A percentile compares a stretch with the other conserved stretches of the same genome.
Evolutionary conservation across 2,797 vertebrate genomes (phyloP).

Genomic region (Sebastes trivittatus): DNA sequence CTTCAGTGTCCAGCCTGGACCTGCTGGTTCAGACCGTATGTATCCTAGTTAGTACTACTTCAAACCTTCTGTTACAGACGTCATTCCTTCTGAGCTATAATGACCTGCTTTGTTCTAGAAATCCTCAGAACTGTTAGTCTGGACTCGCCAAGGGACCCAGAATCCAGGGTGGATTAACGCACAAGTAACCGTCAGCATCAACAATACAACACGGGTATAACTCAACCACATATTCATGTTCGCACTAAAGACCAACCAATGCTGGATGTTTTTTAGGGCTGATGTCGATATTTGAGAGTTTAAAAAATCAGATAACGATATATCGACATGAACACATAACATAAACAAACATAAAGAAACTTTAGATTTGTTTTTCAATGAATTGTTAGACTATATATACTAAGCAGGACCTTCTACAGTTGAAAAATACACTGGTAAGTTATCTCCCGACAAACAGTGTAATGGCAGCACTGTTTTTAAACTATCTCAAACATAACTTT

Average conservation of each 20-base stretch:
- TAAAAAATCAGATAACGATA: neutral
- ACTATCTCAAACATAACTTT: neutral
- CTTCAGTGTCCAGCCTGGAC: constrained; percentile 77
- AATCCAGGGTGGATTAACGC: constrained; percentile 75
- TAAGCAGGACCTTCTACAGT: neutral
- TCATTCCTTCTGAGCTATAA: neutral
- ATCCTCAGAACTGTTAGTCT: constrained; percentile 58
- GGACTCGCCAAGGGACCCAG: constrained; percentile 77
- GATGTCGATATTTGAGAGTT: neutral
- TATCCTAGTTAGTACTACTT: neutral
- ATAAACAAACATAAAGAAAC: neutral
- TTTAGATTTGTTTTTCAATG: neutral
- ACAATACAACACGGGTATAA: constrained; percentile 55
- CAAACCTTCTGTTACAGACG: neutral
- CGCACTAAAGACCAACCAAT: neutral
- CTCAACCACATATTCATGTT: neutral
- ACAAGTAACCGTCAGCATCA: constrained; percentile 68
- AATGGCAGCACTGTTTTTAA: too few relatives aligned
- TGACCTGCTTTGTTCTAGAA: constrained; percentile 54
- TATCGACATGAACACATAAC: neutral
- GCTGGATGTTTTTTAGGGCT: neutral
- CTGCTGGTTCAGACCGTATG: constrained; percentile 73
- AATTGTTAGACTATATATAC: neutral
- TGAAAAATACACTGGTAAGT: neutral
- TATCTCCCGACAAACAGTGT: too few relatives aligned